Evolutionary conservation across 2,888 invertebrate genomes (phyloP).

Genomic region (Troides aeacus): DNA sequence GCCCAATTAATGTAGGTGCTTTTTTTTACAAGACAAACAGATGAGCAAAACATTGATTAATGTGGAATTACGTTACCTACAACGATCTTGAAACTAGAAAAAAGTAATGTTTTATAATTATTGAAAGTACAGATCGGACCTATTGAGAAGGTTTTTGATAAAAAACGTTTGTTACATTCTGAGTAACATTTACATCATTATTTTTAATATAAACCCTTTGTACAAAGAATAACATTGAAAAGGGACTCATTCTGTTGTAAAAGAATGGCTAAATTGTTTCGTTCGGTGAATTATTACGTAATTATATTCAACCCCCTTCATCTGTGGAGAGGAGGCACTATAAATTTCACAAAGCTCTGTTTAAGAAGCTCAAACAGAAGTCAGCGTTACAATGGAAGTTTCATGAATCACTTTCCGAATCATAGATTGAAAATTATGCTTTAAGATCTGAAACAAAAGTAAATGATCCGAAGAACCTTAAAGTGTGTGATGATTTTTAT

Average conservation of each 20-base stretch:
- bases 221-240: too few relatives aligned
- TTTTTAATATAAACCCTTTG: too few relatives aligned
- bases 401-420: not conserved
- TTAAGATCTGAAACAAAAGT: too few relatives aligned
- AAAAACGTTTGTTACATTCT: too few relatives aligned
- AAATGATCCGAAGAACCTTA: too few relatives aligned
- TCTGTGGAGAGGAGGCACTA: not conserved
- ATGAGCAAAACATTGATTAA: not conserved
- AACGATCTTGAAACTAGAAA: too few relatives aligned
- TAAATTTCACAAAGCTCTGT: constrained; percentile 22
- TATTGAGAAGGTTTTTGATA: too few relatives aligned
- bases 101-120: too few relatives aligned
- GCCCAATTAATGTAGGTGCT: not conserved
- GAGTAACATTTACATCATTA: too few relatives aligned
- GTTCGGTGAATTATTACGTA: constrained; percentile 10
- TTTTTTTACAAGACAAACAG: not conserved
- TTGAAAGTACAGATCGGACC: too few relatives aligned
- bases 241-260: not conserved
- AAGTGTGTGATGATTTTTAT: too few relatives aligned
- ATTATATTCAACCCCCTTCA: constrained; percentile 10
- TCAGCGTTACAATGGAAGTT: constrained; percentile 3
- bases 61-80: too few relatives aligned
- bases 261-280: constrained; percentile 4
- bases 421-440: constrained; percentile 7
- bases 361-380: constrained; percentile 18